Percentiles rank a stretch among this genome's conserved stretches.
phyloP scores from a whole-genome alignment of 2,888 invertebrate genomes.

The Drosophila peninsularis region DNA sequence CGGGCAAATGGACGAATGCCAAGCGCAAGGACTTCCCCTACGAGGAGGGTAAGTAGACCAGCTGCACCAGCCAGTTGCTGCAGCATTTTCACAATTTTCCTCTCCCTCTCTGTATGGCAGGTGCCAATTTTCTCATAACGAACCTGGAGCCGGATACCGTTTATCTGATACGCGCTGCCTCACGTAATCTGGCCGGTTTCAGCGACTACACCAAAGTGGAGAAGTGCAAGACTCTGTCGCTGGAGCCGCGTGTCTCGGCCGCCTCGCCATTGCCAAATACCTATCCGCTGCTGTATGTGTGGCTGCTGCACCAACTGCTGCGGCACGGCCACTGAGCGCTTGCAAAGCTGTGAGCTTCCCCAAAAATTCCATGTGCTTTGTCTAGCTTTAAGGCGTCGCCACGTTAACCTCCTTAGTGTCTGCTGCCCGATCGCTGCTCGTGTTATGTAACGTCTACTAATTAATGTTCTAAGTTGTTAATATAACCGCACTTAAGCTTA shows the following conservation, averaged over 20 bases:
- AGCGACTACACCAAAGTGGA: slow-evolving; percentile 84
- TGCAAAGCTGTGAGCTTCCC: slow-evolving; percentile 6
- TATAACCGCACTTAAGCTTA: slow-evolving; percentile 32
- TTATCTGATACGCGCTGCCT: slow-evolving; percentile 86
- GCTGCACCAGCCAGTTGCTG: slow-evolving; percentile 1
- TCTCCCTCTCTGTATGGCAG: slow-evolving; percentile 70
- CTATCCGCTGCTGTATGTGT: slow-evolving; percentile 17
- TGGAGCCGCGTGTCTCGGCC: slow-evolving; percentile 77
- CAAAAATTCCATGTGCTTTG: slow-evolving; percentile 60
- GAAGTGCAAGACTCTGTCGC: slow-evolving; percentile 82
- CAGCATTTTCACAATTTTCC: slow-evolving; percentile 7
- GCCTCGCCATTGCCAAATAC: slow-evolving; percentile 29
- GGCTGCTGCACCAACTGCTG: slow-evolving; percentile 21
- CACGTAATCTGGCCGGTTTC: slow-evolving; percentile 86
- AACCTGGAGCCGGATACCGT: slow-evolving; percentile 85
- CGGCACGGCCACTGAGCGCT: slow-evolving; percentile 42
- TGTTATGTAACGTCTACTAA: slow-evolving; percentile 37
- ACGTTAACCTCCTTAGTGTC: slow-evolving; percentile 34
- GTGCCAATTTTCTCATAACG: slow-evolving; percentile 85
- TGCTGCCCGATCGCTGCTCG: slow-evolving; percentile 49
- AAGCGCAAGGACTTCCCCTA: slow-evolving; percentile 82
- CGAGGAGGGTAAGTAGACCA: slow-evolving; percentile 82
- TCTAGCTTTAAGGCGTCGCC: slow-evolving; percentile 66
- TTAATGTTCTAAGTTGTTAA: slow-evolving; percentile 49
- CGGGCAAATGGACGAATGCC: slow-evolving; percentile 84